phyloP scores from a whole-genome alignment of 2,888 invertebrate genomes.

The Acronicta psi region DNA sequence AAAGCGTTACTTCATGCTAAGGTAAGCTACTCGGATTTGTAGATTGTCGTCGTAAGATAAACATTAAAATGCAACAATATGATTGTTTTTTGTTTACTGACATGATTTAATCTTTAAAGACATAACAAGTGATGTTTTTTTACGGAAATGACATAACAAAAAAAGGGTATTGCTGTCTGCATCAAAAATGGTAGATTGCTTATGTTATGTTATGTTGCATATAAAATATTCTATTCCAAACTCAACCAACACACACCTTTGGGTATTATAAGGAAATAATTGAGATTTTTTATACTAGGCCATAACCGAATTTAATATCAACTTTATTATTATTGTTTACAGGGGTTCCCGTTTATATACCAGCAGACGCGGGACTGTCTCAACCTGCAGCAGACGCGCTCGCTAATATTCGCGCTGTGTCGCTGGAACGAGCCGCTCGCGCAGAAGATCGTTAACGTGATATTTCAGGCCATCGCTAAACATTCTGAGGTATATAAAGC shows the following conservation, averaged over 20 bases:
- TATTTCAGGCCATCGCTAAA: slow-evolving; percentile 96
- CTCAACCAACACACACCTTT: no score
- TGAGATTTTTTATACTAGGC: no score
- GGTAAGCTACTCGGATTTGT: slow-evolving; percentile 74
- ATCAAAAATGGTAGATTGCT: no score
- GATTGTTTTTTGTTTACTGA: no score
- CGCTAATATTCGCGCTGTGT: slow-evolving; percentile 96
- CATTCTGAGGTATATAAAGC: slow-evolving; percentile 92
- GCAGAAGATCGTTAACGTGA: slow-evolving; percentile 95
- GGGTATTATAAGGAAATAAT: no score
- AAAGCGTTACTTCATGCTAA: slow-evolving; percentile 96
- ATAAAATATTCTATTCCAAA: no score
- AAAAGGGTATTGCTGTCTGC: no score
- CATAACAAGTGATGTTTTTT: no score
- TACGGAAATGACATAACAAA: no score
- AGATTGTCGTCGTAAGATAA: not conserved
- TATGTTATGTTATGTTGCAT: no score
- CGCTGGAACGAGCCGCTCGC: slow-evolving; percentile 97
- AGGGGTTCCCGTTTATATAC: slow-evolving; percentile 97
- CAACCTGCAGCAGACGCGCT: slow-evolving; percentile 96
- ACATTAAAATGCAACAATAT: no score
- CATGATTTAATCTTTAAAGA: no score
- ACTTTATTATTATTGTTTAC: slow-evolving; percentile 25
- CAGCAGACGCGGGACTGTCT: slow-evolving; percentile 98
- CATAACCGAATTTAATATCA: not conserved